Evolutionary conservation across 2,888 invertebrate genomes (phyloP).

Genomic region (Masnerella sp.): DNA sequence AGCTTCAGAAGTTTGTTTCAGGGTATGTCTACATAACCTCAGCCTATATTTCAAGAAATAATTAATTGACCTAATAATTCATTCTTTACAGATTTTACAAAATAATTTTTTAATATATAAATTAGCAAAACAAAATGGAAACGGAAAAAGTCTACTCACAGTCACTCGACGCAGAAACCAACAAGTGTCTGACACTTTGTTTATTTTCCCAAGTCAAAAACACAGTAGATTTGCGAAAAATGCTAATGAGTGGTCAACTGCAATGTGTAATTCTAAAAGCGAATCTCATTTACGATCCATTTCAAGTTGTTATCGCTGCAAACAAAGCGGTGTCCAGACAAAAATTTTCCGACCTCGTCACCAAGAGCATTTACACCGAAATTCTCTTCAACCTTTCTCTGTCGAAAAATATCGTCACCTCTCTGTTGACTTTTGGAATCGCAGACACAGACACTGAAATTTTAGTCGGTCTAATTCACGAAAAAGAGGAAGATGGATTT

Average conservation of each 20-base stretch:
- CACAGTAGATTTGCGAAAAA: slow-evolving; percentile 79
- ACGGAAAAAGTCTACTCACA: slow-evolving; percentile 56
- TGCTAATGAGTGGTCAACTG: slow-evolving; percentile 80
- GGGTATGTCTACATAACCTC: slow-evolving; percentile 12
- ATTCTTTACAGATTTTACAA: neutral
- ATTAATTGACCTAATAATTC: neutral
- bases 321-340: slow-evolving; percentile 82
- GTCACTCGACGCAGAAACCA: slow-evolving; percentile 78
- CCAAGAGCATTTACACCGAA: slow-evolving; percentile 83
- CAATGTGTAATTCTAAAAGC: slow-evolving; percentile 83
- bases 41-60: neutral
- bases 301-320: slow-evolving; percentile 83
- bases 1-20: too few species aligned
- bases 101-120: neutral
- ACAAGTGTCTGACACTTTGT: slow-evolving; percentile 78
- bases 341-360: slow-evolving; percentile 79
- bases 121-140: slow-evolving; percentile 1
- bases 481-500: slow-evolving; percentile 66
- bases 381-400: slow-evolving; percentile 84
- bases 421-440: slow-evolving; percentile 83
- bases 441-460: slow-evolving; percentile 78
- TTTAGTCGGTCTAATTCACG: slow-evolving; percentile 77
- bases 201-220: slow-evolving; percentile 82
- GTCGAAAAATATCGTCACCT: slow-evolving; percentile 84
- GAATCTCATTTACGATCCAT: slow-evolving; percentile 80